Base-by-base conservation (phyloP, 2,797 vertebrate species). In the Oreochromis mossambicus region DNA sequence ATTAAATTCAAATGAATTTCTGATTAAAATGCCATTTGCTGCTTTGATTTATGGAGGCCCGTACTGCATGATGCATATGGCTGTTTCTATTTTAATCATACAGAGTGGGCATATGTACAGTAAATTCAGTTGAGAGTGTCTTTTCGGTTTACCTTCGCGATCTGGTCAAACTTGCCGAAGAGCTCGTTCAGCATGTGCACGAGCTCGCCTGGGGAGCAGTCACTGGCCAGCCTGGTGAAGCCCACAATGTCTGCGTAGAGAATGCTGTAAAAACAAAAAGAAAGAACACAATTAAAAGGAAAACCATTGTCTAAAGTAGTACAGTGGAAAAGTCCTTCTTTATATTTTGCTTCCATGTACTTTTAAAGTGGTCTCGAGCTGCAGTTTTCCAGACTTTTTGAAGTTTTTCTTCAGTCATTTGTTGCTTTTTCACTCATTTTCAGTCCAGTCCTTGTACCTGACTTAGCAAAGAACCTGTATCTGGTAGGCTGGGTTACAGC, bases 141-240 rank as follows among this genome's bases (percentile, higher is more conserved):
- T 34, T 61, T 61, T 24, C 34, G 82, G 87, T 88, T 32, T 95
- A 99, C 98, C 97, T 99, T 99, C 84, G 98, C 98, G 78, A 99
- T 99, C 92, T 99, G 98, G 91, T 99, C 98, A 79, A 99, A 99
- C 89, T 99, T 99, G 87, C 98, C 98, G 3, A 99, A 99, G 48
- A 99, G 97, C 84, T 99, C 98, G 1, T 99, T 99, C n/a, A 99
- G 95, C 97, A 98, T 99, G 83, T 99, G 98, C 46, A 99, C 98
- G 4, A 99, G 81, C 91, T 99, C 98, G 29, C 98, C 98, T 0
- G 98, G 98, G 0, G 98, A 98, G 92, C 98, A 99, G 96, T 99
- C 98, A 15, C 98, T 99, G 85, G 98, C 98, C 94, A 99, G 95
- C 26, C 98, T 95, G 24, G 98, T 99, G 95, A 99, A 99, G 4